Percentiles rank a stretch among this genome's conserved stretches.
phyloP scores from a whole-genome alignment of 2,113 vertebrate species.

The Collichthys lucidus region DNA sequence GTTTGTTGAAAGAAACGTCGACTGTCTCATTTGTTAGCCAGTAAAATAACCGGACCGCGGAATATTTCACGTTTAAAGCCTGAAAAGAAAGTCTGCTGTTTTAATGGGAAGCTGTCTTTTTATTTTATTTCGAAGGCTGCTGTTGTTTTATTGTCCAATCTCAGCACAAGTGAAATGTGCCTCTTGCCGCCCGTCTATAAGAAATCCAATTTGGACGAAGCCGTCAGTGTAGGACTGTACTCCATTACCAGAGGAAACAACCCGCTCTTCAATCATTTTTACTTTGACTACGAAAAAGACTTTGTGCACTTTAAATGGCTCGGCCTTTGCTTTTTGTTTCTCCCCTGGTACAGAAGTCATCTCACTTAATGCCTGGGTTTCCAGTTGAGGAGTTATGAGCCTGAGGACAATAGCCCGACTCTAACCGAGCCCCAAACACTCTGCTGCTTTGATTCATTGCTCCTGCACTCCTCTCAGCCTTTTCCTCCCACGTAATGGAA shows the following conservation, averaged over 20 bases:
- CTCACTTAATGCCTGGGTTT: constrained; percentile 52
- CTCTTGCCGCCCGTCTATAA: constrained; percentile 18
- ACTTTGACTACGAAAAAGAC: constrained; percentile 43
- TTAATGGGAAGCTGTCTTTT: constrained; percentile 21
- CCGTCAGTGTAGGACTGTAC: constrained; percentile 6
- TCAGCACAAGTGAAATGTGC: constrained; percentile 21
- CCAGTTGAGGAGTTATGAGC: constrained; percentile 57
- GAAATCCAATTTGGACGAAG: constrained; percentile 30
- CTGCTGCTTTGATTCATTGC: constrained; percentile 59
- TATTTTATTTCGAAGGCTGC: neutral
- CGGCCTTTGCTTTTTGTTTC: constrained; percentile 32
- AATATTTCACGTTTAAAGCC: constrained; percentile 24
- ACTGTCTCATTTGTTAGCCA: neutral
- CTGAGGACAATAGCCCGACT: constrained; percentile 39
- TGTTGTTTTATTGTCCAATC: constrained; percentile 45
- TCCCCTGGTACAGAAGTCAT: constrained; percentile 50
- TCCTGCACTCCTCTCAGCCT: constrained; percentile 25
- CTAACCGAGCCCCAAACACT: constrained; percentile 34
- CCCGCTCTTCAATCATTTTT: constrained; percentile 52
- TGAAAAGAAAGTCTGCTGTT: neutral
- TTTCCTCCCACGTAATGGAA: constrained; percentile 59
- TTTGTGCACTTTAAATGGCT: constrained; percentile 16
- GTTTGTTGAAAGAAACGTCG: neutral
- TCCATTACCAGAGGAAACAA: constrained; percentile 11
- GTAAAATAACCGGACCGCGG: neutral